Conservation (phyloP, 2,113 vertebrate genomes). For the Serranochromis macrocephalus region DNA sequence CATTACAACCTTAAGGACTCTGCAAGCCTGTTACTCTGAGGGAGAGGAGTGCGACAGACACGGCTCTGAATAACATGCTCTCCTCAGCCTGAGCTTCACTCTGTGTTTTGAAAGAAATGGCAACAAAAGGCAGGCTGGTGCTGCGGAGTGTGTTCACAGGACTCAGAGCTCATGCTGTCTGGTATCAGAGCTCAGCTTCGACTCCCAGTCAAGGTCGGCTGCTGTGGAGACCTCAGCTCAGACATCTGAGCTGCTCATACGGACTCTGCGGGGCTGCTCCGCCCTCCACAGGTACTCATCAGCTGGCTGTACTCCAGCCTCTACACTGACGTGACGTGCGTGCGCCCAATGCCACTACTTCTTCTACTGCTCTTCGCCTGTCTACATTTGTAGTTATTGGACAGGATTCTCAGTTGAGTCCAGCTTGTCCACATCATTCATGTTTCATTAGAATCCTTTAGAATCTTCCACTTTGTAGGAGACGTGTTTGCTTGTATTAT, state of each 20-base stretch:
- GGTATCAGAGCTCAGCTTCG: background rate
- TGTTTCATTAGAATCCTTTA: background rate
- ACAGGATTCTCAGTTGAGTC: background rate
- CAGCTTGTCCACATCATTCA: background rate
- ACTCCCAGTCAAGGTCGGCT: background rate
- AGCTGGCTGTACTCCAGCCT: background rate
- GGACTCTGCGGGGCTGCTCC: background rate
- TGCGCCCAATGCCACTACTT: fast-evolving
- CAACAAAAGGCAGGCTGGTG: background rate
- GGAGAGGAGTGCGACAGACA: background rate
- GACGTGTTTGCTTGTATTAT: background rate
- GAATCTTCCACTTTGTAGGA: background rate
- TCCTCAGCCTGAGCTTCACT: background rate
- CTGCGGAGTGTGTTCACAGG: background rate
- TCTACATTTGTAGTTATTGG: background rate
- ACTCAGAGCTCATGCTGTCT: background rate
- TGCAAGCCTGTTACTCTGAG: background rate
- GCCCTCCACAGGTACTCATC: constrained; percentile 20
- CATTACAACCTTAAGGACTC: background rate
- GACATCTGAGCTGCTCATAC: background rate
- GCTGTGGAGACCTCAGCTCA: background rate
- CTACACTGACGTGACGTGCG: background rate
- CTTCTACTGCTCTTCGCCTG: background rate
- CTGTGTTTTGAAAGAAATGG: background rate
- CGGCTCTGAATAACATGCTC: background rate